Evolutionary conservation across 2,888 invertebrate genomes (phyloP).

Genomic region (Tinea trinotella): DNA sequence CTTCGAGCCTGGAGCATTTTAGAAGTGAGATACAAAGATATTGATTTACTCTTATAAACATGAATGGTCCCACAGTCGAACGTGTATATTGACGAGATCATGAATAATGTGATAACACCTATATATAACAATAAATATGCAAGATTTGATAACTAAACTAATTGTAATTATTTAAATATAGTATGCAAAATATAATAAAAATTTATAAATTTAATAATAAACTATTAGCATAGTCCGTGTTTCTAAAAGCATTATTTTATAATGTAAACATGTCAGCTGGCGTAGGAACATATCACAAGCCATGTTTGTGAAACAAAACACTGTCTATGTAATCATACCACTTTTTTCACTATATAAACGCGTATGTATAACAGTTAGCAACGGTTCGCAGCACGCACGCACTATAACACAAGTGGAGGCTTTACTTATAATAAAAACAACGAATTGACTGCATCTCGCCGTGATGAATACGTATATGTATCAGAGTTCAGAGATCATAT

Average conservation of each 20-base stretch:
- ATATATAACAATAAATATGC: background rate
- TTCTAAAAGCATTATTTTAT: slow-evolving; percentile 7
- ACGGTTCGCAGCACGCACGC: background rate
- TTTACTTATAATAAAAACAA: background rate
- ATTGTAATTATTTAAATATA: background rate
- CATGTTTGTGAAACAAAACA: slow-evolving; percentile 37
- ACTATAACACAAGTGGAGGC: slow-evolving; percentile 4
- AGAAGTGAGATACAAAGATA: too few species aligned
- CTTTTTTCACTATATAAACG: background rate
- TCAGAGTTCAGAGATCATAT: slow-evolving; percentile 52
- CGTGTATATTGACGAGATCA: background rate
- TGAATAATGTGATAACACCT: background rate
- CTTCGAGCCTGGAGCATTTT: too few species aligned
- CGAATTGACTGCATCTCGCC: background rate
- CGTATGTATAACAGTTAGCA: too few species aligned
- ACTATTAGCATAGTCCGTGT: background rate
- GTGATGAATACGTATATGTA: background rate
- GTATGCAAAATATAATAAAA: background rate
- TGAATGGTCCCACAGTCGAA: slow-evolving; percentile 5
- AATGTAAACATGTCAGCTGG: slow-evolving; percentile 27
- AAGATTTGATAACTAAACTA: background rate
- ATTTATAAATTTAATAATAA: background rate
- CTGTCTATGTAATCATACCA: background rate
- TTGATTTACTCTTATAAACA: too few species aligned
- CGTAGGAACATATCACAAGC: slow-evolving; percentile 70